phyloP scores from a whole-genome alignment of 1,140 invertebrate species.

The Bombus sibiricus region DNA sequence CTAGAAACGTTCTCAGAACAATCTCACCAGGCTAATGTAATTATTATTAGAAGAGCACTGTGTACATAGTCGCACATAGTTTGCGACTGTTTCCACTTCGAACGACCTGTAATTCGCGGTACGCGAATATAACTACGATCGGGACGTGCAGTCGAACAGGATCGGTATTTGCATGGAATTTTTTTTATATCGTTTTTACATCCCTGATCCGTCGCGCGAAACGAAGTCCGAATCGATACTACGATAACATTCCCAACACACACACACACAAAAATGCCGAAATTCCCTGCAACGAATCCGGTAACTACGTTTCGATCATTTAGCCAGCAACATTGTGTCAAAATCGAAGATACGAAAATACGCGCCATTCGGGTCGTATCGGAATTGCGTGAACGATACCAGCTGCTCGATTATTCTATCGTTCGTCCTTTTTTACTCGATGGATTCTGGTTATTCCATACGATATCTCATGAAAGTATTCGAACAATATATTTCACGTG shows the following conservation, averaged over 20 bases:
- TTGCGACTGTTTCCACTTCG: neutral
- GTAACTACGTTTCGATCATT: slow-evolving; percentile 1
- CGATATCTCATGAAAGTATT: no score
- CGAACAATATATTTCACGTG: no score
- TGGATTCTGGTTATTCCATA: no score
- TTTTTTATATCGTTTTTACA: neutral
- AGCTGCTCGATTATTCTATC: neutral
- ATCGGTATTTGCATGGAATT: neutral
- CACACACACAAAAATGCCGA: neutral
- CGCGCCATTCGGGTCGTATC: neutral
- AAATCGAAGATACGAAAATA: slow-evolving; percentile 4
- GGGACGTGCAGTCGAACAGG: neutral
- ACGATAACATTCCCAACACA: neutral
- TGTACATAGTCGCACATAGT: neutral
- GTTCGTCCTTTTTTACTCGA: neutral
- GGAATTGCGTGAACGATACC: no score
- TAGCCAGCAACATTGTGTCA: neutral
- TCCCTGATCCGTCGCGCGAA: neutral
- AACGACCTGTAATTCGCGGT: neutral
- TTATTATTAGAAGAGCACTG: neutral
- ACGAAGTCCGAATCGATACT: slow-evolving; percentile 1
- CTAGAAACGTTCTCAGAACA: neutral
- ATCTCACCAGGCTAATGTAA: neutral
- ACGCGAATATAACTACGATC: neutral
- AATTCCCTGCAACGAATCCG: neutral